Conservation (phyloP, 2,113 vertebrate genomes). For the Notothenia rossii region DNA sequence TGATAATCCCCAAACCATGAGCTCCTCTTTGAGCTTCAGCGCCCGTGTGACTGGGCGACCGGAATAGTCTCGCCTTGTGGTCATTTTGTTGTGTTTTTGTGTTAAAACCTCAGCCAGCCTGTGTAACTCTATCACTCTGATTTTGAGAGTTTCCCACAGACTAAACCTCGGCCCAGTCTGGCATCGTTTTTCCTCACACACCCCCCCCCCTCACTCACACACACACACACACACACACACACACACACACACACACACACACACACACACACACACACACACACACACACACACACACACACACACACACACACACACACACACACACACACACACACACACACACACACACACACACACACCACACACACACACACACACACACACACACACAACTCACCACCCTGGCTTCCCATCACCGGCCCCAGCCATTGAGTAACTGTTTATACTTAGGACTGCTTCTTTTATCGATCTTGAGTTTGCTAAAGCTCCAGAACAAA, state of each 20-base stretch:
- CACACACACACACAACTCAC: constrained; percentile 28
- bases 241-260: background rate
- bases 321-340: background rate
- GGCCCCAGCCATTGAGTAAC: constrained; percentile 66
- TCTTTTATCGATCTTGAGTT: constrained; percentile 53
- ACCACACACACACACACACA: background rate
- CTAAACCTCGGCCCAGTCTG: constrained; percentile 64
- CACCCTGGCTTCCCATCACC: constrained; percentile 62
- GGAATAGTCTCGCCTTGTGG: constrained; percentile 60
- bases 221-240: constrained; percentile 22
- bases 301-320: constrained; percentile 18
- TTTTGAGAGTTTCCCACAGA: constrained; percentile 65
- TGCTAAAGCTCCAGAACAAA: constrained; percentile 63
- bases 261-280: background rate
- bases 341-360: background rate
- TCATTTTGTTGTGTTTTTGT: constrained; percentile 73
- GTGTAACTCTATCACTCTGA: constrained; percentile 72
- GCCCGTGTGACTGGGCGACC: constrained; percentile 44
- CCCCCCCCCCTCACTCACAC: background rate
- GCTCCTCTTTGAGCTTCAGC: constrained; percentile 5
- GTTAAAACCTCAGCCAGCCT: constrained; percentile 58
- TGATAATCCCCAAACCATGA: constrained; percentile 29
- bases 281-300: background rate
- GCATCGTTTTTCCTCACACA: constrained; percentile 63
- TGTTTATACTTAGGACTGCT: constrained; percentile 65